Percentiles rank a stretch among this genome's conserved stretches.
These are phyloP conservation scores for Nautilus pompilius DNA, from an alignment of 1,140 invertebrate species.

Conservation along the genomic window DNA sequence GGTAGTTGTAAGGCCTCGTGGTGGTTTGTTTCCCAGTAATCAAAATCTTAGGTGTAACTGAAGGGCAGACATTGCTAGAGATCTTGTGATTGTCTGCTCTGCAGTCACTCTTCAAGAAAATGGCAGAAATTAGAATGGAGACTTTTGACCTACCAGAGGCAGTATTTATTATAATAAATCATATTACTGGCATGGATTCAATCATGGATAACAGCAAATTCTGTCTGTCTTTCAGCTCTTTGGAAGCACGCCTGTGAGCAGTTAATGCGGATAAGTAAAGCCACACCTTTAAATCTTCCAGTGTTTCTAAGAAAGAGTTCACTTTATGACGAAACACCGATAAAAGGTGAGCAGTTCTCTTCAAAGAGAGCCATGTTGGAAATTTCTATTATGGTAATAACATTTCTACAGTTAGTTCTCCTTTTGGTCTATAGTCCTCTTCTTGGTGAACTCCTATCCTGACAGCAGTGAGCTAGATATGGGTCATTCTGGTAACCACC, in stretches of 20 bases:
- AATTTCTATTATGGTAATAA: too few species aligned
- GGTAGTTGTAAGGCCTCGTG: neutral
- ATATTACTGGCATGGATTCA: neutral
- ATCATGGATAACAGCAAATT: neutral
- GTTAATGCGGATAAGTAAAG: constrained; percentile 59
- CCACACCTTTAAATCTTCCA: constrained; percentile 27
- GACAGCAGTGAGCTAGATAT: too few species aligned
- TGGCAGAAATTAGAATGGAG: neutral
- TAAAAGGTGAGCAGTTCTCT: constrained; percentile 35
- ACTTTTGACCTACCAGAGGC: neutral
- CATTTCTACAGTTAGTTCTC: too few species aligned
- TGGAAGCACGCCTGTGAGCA: constrained; percentile 67
- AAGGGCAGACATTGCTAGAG: neutral
- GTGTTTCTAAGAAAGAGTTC: constrained; percentile 41
- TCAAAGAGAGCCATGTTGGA: too few species aligned
- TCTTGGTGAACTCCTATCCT: too few species aligned
- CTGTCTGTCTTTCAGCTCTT: constrained; percentile 43
- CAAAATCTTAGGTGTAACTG: neutral
- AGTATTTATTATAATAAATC: neutral
- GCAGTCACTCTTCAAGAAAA: neutral
- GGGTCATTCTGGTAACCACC: too few species aligned
- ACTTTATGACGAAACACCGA: constrained; percentile 48
- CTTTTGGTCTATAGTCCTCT: too few species aligned
- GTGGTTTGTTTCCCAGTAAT: neutral
- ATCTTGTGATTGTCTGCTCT: neutral